phyloP scores from a whole-genome alignment of 2,797 vertebrate genomes.

The Pogonophryne albipinna region DNA sequence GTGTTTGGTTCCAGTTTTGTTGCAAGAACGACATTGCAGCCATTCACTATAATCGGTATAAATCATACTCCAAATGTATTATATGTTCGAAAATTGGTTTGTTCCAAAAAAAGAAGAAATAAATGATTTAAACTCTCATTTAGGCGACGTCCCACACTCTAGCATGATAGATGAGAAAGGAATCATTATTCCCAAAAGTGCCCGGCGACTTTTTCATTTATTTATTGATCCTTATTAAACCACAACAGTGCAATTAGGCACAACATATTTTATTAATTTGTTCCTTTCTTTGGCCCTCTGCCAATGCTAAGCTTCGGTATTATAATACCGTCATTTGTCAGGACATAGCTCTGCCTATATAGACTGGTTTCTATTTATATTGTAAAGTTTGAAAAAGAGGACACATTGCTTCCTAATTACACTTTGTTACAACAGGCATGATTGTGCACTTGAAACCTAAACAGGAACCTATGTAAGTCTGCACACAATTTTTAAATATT shows the following conservation, averaged over 20 bases:
- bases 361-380: no score
- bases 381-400: no score
- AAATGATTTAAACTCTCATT: background rate
- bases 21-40: background rate
- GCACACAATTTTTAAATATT: no score
- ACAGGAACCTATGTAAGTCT: no score
- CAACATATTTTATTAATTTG: background rate
- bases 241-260: background rate
- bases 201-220: no score
- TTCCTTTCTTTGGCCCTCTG: background rate
- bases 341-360: no score
- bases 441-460: no score
- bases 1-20: background rate
- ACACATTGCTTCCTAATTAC: no score
- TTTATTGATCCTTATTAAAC: background rate
- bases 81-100: background rate
- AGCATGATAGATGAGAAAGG: no score
- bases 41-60: background rate
- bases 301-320: background rate
- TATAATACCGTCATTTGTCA: background rate
- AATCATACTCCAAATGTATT: no score
- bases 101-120: background rate
- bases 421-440: no score
- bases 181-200: no score
- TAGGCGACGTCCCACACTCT: background rate